Evolutionary conservation across 2,797 vertebrate species (phyloP).

Genomic region (Sebastes matsubarae): DNA sequence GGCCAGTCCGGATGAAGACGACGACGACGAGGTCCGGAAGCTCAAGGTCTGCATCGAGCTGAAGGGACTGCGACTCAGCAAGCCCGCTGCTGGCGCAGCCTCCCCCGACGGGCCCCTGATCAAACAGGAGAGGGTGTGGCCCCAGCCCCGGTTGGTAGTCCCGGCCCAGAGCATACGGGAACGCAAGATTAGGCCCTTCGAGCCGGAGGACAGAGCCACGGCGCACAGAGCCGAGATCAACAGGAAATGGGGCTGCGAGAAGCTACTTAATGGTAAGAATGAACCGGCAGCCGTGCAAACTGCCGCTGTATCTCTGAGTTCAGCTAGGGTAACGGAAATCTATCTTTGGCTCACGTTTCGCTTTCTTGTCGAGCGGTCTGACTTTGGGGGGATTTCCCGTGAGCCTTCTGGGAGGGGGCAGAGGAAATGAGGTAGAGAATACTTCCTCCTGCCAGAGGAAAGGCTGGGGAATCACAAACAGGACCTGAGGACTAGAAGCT

Average conservation of each 20-base stretch:
- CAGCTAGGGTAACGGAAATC: conserved; percentile 75
- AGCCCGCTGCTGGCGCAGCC: conserved; percentile 79
- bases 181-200: conserved; percentile 83
- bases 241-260: conserved; percentile 91
- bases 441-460: conserved; percentile 50
- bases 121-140: conserved; percentile 71
- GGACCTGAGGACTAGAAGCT: conserved; percentile 11
- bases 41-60: conserved; percentile 99
- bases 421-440: conserved; percentile 61
- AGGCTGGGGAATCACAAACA: conserved; percentile 26
- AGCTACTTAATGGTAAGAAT: conserved; percentile 81
- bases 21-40: conserved; percentile 90
- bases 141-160: conserved; percentile 64
- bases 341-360: conserved; percentile 76
- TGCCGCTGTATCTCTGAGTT: conserved; percentile 50
- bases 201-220: conserved; percentile 85
- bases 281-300: conserved; percentile 45
- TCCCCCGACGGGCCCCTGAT: conserved; percentile 62
- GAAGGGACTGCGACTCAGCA: conserved; percentile 96
- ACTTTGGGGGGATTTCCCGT: conserved; percentile 74
- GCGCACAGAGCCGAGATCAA: conserved; percentile 91
- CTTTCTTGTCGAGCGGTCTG: conserved; percentile 71
- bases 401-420: conserved; percentile 33
- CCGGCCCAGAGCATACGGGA: conserved; percentile 76
- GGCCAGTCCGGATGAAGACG: conserved; percentile 70